Conservation (phyloP, 2,797 vertebrate species). For the Lepilemur ruficaudatus region DNA sequence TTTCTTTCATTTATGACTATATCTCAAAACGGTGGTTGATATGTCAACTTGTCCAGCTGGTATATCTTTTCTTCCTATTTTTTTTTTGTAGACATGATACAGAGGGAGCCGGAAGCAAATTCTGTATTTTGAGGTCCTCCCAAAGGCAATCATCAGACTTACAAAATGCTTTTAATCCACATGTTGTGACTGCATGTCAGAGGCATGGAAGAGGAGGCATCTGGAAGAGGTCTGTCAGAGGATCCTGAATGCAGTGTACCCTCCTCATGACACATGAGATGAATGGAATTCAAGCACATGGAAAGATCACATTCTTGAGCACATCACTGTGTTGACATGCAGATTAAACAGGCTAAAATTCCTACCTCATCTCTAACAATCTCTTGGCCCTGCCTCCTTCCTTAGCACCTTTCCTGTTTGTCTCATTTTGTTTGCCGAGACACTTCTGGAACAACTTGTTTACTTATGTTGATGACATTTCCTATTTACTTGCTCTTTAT, state of each 20-base stretch:
- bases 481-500: neutral
- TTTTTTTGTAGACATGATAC: neutral
- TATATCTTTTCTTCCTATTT: neutral
- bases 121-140: neutral
- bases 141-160: neutral
- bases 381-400: neutral
- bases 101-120: neutral
- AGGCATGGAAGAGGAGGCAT: neutral
- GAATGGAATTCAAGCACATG: neutral
- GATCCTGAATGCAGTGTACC: neutral
- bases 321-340: neutral
- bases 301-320: neutral
- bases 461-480: neutral
- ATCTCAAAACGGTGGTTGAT: neutral
- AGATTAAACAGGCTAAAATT: neutral
- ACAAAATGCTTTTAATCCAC: neutral
- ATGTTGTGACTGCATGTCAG: neutral
- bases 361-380: neutral
- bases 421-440: neutral
- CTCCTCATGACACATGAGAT: neutral
- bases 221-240: neutral
- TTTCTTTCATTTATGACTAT: slow-evolving; percentile 44
- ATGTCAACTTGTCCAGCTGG: neutral
- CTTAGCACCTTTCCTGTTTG: neutral
- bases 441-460: neutral